These are phyloP conservation scores for Eurytoma californica DNA, from an alignment of 2,888 invertebrate species.

Conservation along the genomic window DNA sequence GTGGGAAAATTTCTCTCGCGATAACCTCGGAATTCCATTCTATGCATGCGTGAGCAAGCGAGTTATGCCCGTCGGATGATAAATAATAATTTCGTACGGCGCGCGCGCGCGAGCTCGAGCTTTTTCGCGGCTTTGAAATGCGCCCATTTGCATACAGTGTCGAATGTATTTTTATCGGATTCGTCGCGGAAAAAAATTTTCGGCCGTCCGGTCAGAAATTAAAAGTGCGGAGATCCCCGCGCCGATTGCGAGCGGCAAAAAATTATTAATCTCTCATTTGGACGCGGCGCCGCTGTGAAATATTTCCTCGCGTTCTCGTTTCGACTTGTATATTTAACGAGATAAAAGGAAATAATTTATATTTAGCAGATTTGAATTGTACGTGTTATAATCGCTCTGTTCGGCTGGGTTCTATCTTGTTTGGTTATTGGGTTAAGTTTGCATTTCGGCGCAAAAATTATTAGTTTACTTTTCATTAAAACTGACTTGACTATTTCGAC, in stretches of 20 bases:
- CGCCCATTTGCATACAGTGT: slow-evolving; percentile 20
- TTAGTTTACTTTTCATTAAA: too few relatives aligned
- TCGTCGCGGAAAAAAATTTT: not conserved
- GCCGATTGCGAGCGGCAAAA: not conserved
- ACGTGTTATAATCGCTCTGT: not conserved
- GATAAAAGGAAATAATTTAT: not conserved
- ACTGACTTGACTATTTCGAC: too few relatives aligned
- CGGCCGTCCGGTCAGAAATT: not conserved
- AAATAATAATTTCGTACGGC: slow-evolving; percentile 40
- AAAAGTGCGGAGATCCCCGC: slow-evolving; percentile 22
- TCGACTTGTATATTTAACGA: slow-evolving; percentile 7
- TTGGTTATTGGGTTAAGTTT: too few relatives aligned
- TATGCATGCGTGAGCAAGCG: not conserved
- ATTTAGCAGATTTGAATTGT: not conserved
- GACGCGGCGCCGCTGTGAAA: not conserved
- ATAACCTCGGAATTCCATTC: slow-evolving; percentile 19
- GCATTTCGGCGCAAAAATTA: too few relatives aligned
- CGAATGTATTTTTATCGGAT: slow-evolving; percentile 35
- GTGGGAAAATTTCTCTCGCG: slow-evolving; percentile 24
- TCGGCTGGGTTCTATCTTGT: too few relatives aligned
- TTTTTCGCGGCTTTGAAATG: too few relatives aligned
- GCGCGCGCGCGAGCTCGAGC: slow-evolving; percentile 6
- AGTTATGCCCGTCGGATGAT: slow-evolving; percentile 17
- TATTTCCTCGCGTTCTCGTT: not conserved
- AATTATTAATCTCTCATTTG: slow-evolving; percentile 32